phyloP scores from a whole-genome alignment of 2,113 vertebrate species.

The Pollachius pollachius region DNA sequence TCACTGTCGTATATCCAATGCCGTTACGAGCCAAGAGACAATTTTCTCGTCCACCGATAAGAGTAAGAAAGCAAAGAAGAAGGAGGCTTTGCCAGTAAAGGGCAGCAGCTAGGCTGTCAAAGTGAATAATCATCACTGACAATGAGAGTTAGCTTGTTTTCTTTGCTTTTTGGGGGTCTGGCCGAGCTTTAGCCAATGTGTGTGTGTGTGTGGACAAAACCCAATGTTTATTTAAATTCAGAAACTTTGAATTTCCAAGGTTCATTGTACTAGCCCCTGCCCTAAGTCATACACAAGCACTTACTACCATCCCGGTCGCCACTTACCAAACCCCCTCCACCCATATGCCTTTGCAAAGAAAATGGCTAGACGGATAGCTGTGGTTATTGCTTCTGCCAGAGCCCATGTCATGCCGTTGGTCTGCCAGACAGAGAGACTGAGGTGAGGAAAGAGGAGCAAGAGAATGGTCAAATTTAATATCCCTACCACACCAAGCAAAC shows the following conservation, averaged over 20 bases:
- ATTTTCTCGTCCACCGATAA: conserved; percentile 23
- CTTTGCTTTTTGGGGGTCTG: conserved; percentile 10
- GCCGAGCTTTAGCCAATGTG: conserved; percentile 21
- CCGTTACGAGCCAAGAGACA: conserved; percentile 18
- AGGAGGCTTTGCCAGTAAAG: not conserved
- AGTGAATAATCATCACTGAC: conserved; percentile 38
- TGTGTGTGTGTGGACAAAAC: conserved; percentile 5
- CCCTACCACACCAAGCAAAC: too few relatives aligned
- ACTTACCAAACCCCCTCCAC: not conserved
- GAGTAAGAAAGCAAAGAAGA: not conserved
- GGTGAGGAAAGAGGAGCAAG: not conserved
- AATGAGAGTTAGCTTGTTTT: conserved; percentile 2
- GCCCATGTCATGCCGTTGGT: conserved; percentile 22
- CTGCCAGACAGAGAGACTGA: not conserved
- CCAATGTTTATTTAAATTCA: not conserved
- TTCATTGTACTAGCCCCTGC: too few relatives aligned
- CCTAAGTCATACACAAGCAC: not conserved
- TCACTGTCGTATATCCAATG: conserved; percentile 3
- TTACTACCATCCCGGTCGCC: not conserved
- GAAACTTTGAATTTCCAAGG: not conserved
- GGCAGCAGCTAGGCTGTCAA: conserved; percentile 47
- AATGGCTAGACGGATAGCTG: conserved; percentile 17
- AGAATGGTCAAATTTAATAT: too few relatives aligned
- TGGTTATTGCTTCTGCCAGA: conserved; percentile 30
- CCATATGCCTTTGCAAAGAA: not conserved